Percentiles rank a stretch among this genome's conserved stretches.
phyloP scores from a whole-genome alignment of 2,797 vertebrate species.

The Esox masquinongy region DNA sequence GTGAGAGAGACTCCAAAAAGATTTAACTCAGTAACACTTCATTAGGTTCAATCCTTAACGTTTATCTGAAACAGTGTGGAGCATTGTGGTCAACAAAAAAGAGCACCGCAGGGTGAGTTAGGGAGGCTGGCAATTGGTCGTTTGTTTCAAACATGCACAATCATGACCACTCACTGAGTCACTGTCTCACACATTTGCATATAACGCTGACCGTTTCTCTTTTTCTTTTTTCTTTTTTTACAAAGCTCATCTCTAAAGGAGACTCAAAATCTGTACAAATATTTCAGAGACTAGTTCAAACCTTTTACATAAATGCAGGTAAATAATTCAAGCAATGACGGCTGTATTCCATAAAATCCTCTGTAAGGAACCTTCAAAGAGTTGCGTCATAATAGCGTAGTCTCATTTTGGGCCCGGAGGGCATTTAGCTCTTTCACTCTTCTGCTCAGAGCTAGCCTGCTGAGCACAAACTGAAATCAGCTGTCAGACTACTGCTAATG shows the following conservation, averaged over 20 bases:
- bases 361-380: conserved; percentile 30
- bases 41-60: conserved; percentile 47
- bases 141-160: background rate
- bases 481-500: conserved; percentile 2
- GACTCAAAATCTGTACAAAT: conserved; percentile 28
- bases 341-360: conserved; percentile 44
- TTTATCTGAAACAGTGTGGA: conserved; percentile 38
- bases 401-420: background rate
- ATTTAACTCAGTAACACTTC: conserved; percentile 9
- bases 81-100: conserved; percentile 35
- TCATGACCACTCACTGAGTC: conserved; percentile 1
- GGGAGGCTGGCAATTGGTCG: conserved; percentile 14
- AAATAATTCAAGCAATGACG: conserved; percentile 41
- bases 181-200: conserved; percentile 20
- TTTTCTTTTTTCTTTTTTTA: background rate
- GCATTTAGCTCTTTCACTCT: background rate
- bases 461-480: background rate
- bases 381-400: conserved; percentile 6
- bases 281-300: conserved; percentile 34
- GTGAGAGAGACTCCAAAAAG: conserved; percentile 37
- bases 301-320: conserved; percentile 21
- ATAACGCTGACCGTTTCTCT: conserved; percentile 5
- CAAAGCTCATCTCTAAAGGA: background rate
- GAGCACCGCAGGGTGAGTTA: conserved; percentile 17
- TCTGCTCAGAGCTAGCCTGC: background rate